Evolutionary conservation across 1,140 invertebrate species (phyloP), one percentile per base, ranked within the genome.

Genomic region (Lerema accius): DNA sequence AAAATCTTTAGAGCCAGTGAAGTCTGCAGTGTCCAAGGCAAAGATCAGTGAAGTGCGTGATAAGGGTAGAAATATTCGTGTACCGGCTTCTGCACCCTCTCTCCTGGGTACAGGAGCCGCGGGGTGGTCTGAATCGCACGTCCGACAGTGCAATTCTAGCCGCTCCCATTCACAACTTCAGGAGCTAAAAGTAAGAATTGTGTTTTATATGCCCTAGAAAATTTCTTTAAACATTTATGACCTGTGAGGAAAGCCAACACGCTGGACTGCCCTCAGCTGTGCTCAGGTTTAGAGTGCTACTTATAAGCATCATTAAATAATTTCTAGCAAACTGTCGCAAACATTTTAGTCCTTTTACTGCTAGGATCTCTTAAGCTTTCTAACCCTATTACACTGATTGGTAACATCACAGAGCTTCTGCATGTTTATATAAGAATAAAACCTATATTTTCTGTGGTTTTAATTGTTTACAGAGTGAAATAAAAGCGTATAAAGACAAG

Each of bases 141-240:
- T 79, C 3, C 76, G 75, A 26, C 69, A 81, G 10, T 85, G 82
- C 70, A 67, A 63, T 35, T 83, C 82, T 4, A 89, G 84, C 55
- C 78, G 81, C 15, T 86, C 86, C 16, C 86, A 86, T 61, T 71
- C 78, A 42, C 76, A 64, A 63, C 49, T 89, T 14, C 82, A 80
- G 46, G 80, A 90, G 39, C 73, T 90, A 51, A 86, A 87, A 73
- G 87, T 88, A 63, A 69, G 16, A 4, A n/a, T 37, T 0, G 4
- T 37, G 7, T 32, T 53, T 53, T 4, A 45, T n/a, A 43, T 10
- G 13, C 39, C 37, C n/a, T n/a, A n/a, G n/a, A 15, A 17, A 14
- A n/a, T 17, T 0, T 46, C 3, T 5, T 15, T 15, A 51, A 14
- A 5, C 9, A 26, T 11, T 15, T 37, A 49, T 13, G 1, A n/a